Base-by-base conservation (phyloP, 2,113 vertebrate species). In the Nothobranchius furzeri region DNA sequence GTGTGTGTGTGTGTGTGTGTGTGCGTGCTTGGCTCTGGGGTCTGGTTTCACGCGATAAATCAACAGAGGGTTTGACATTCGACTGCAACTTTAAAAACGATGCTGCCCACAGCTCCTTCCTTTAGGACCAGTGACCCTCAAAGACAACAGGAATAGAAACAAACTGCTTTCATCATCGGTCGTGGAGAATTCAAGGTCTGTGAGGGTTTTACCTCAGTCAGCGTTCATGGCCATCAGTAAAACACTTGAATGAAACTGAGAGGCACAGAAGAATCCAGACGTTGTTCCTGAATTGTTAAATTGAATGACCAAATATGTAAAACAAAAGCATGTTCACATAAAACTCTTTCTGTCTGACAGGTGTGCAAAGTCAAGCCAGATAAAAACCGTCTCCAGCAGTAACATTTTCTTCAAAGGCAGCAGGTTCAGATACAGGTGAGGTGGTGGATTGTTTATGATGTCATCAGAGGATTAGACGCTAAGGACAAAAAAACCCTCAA, bases 381-480 rank as follows among this genome's bases (percentile, higher is more conserved):
- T 99, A 86, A 99, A 98, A 89, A 98, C 97, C 0, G 94, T 98
- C 82, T 97, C 96, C 50, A 99, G 98, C 92, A 98, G 96, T 88
- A 98, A 96, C 92, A 95, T 99, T 85, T 97, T 98, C 94, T 99
- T 99, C 91, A 98, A 99, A 92, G 97, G 98, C 82, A 98, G 96
- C 87, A 93, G 96, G 91, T 99, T 98, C 93, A 93, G 96, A 88
- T 99, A 97, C 72, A 98, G 96, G 98, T 99, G 70, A 86, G 79
- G 49, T 6, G 17, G 17, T 17, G 46, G 1, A 30, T 6, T 30
- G 7, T n/a, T 17, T 14, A 6, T 4, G 2, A 4, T 30, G 30
- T 30, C 30, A 30, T 30, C 30, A 30, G 20, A 20, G 20, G 20
- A 20, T 20, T 20, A 20, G 30, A 30, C 30, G 30, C 30, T 30